Conservation (phyloP, 2,888 invertebrate genomes). For the Chirona hameri region DNA sequence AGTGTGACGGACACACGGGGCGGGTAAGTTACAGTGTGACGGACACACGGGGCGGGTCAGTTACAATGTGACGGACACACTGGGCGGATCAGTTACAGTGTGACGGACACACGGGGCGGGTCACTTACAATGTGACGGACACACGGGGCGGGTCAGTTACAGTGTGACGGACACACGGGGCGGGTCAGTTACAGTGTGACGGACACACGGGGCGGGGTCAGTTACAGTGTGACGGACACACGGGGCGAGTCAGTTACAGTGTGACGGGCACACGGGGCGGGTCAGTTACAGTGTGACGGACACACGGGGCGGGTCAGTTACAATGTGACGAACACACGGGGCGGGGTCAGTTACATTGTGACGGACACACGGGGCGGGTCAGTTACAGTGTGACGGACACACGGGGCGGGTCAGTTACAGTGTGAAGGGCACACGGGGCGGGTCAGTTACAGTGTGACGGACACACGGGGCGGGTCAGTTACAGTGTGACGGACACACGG, state of each 20-base stretch:
- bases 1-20: not conserved
- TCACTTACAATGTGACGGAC: conserved; percentile 48
- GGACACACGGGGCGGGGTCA: too few relatives aligned
- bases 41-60: too few relatives aligned
- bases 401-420: too few relatives aligned
- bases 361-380: too few relatives aligned
- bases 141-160: too few relatives aligned
- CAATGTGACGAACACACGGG: not conserved
- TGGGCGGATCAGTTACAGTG: too few relatives aligned
- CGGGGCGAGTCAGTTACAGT: too few relatives aligned
- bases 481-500: conserved; percentile 45
- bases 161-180: not conserved
- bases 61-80: conserved; percentile 46
- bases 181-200: conserved; percentile 50
- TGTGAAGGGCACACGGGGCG: not conserved
- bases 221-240: conserved; percentile 46
- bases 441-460: conserved; percentile 49
- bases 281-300: conserved; percentile 48
- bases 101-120: not conserved
- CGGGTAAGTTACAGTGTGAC: conserved; percentile 50
- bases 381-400: conserved; percentile 47
- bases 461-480: too few relatives aligned
- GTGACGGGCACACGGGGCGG: not conserved
- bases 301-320: too few relatives aligned
- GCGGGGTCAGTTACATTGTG: too few relatives aligned